Evolutionary conservation across 2,888 invertebrate genomes (phyloP).

Genomic region (Microplitis deprimator): DNA sequence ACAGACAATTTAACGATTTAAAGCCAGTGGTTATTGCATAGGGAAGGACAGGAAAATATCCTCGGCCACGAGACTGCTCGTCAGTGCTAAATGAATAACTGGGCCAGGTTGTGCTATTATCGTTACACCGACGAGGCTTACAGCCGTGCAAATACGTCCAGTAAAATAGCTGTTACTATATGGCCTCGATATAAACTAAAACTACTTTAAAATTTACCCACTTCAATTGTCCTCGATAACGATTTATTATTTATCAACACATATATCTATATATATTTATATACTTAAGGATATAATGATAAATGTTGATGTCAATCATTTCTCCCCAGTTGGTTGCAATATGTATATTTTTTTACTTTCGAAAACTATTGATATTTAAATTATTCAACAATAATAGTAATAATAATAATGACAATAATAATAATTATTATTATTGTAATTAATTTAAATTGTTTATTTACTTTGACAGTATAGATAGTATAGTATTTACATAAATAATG

Average conservation of each 20-base stretch:
- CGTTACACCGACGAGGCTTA: constrained; percentile 51
- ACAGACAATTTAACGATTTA: constrained; percentile 23
- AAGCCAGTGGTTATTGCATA: constrained; percentile 31
- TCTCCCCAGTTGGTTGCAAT: no score
- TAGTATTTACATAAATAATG: not conserved
- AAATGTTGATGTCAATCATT: no score
- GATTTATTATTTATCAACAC: not conserved
- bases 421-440: not conserved
- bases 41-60: constrained; percentile 39
- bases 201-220: constrained; percentile 30
- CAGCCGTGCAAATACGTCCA: constrained; percentile 21
- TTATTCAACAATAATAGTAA: no score
- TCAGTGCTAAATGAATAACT: constrained; percentile 61
- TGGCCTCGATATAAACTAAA: constrained; percentile 30
- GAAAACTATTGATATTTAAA: no score
- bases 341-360: no score
- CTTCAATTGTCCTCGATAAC: not conserved
- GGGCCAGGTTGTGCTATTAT: constrained; percentile 62
- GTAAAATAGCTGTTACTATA: constrained; percentile 30
- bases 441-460: not conserved
- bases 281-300: no score
- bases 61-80: constrained; percentile 40
- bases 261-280: no score
- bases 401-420: no score
- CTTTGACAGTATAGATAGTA: not conserved